Evolutionary conservation across 2,113 vertebrate species (phyloP).

Genomic region (Rhipidura dahli): DNA sequence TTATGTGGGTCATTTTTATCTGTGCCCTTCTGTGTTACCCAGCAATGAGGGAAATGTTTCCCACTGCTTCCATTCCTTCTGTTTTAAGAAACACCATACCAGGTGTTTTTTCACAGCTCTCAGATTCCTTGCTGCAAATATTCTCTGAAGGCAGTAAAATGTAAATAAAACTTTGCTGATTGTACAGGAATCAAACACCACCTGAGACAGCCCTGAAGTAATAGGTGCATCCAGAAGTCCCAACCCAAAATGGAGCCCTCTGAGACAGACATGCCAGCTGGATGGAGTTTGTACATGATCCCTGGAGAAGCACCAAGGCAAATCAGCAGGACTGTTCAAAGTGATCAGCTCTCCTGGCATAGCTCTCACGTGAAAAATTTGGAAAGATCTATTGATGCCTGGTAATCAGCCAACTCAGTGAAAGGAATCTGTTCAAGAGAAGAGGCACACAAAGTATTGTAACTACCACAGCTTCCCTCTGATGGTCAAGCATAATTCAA

Average conservation of each 20-base stretch:
- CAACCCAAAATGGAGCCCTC: background rate
- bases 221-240: background rate
- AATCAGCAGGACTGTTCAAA: background rate
- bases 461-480: background rate
- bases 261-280: background rate
- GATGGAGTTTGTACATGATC: background rate
- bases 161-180: background rate
- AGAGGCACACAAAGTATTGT: background rate
- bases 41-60: background rate
- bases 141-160: background rate
- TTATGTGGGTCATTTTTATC: background rate
- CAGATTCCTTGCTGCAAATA: background rate
- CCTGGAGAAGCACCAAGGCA: background rate
- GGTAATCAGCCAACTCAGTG: background rate
- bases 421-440: background rate
- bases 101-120: background rate
- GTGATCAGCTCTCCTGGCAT: background rate
- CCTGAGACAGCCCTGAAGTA: background rate
- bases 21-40: background rate
- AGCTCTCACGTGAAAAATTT: background rate
- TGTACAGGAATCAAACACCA: background rate
- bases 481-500: constrained; percentile 32
- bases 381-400: background rate
- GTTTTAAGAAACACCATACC: no score
- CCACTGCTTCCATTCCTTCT: background rate